phyloP scores from a whole-genome alignment of 1,140 invertebrate genomes.

The Drosophila ironensis region DNA sequence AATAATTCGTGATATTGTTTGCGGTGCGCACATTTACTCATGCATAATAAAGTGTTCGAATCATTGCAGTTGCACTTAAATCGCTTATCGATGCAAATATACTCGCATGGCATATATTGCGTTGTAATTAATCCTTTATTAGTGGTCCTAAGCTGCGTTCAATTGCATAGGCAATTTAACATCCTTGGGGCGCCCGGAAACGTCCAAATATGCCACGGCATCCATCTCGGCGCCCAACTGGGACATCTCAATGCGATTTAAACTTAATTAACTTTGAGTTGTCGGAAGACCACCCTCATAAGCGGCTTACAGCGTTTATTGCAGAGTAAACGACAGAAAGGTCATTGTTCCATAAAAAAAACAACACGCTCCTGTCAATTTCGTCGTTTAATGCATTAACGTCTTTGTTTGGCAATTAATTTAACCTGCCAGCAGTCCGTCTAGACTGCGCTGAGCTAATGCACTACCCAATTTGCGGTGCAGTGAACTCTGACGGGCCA shows the following conservation, averaged over 20 bases:
- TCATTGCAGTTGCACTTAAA: neutral
- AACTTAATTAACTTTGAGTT: slow-evolving; percentile 22
- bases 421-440: slow-evolving; percentile 50
- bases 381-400: slow-evolving; percentile 22
- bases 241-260: too few relatives aligned
- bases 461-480: slow-evolving; percentile 53
- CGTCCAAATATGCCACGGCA: slow-evolving; percentile 7
- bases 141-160: slow-evolving; percentile 1
- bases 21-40: neutral
- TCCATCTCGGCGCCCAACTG: neutral
- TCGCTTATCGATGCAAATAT: neutral
- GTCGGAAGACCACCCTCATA: neutral
- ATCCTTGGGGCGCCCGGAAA: neutral
- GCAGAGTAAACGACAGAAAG: too few relatives aligned
- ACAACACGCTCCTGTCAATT: too few relatives aligned
- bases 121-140: slow-evolving; percentile 39
- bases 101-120: neutral
- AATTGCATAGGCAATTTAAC: slow-evolving; percentile 1
- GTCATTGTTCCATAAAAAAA: too few relatives aligned
- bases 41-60: slow-evolving; percentile 4
- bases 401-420: slow-evolving; percentile 52
- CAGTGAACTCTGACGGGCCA: slow-evolving; percentile 56
- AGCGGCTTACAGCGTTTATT: slow-evolving; percentile 7
- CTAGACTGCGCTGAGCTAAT: slow-evolving; percentile 29
- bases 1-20: neutral